These are phyloP conservation scores for Etia nguti DNA, from an alignment of 2,113 vertebrate species.

Conservation along the genomic window DNA sequence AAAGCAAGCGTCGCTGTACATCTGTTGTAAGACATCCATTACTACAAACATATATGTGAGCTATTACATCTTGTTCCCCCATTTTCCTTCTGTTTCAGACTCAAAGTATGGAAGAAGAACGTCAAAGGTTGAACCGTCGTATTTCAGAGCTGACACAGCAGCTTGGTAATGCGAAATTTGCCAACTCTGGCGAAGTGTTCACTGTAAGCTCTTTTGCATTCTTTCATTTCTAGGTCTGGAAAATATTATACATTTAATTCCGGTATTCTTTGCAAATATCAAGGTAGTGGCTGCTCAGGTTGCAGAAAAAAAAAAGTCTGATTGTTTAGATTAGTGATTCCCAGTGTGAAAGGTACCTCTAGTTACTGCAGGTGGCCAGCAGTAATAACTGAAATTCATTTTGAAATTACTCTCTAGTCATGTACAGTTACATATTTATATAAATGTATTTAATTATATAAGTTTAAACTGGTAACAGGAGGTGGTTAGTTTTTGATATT, in stretches of 20 bases:
- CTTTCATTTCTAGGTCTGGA: neutral
- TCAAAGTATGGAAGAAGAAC: constrained; percentile 68
- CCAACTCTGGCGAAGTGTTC: constrained; percentile 62
- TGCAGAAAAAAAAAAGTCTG: neutral
- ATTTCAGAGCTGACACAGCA: constrained; percentile 71
- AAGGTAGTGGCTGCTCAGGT: neutral
- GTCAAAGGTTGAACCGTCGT: constrained; percentile 63
- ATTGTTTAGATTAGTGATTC: neutral
- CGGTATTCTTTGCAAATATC: neutral
- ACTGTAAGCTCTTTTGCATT: constrained; percentile 61
- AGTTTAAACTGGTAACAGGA: neutral
- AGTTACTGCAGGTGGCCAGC: neutral
- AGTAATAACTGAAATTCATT: neutral
- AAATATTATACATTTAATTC: neutral
- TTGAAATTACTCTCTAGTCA: neutral
- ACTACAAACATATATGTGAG: neutral
- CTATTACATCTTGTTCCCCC: neutral
- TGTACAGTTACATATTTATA: neutral
- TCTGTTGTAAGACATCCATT: neutral
- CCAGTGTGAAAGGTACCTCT: neutral
- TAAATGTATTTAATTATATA: neutral
- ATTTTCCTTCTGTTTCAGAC: constrained; percentile 37
- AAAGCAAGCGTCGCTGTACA: neutral
- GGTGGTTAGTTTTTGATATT: neutral
- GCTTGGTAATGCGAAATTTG: constrained; percentile 61